phyloP scores from a whole-genome alignment of 2,888 invertebrate genomes.

The Synanthedon andrenaeformis region DNA sequence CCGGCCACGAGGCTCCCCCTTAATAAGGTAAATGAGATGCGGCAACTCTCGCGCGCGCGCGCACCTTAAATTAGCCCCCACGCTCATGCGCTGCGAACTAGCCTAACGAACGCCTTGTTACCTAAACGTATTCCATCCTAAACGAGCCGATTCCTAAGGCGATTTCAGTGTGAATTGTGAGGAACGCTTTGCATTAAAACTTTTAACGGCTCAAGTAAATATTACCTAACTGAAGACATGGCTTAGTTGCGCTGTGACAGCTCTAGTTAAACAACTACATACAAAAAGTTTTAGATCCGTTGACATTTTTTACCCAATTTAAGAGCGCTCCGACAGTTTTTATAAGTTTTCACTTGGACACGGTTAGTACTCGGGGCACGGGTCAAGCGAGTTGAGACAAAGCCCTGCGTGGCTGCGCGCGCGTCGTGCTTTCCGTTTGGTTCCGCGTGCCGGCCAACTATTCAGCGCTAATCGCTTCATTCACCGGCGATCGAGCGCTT shows the following conservation, averaged over 20 bases:
- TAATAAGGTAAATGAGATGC: constrained; percentile 63
- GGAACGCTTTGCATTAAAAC: constrained; percentile 18
- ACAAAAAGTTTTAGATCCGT: constrained; percentile 5
- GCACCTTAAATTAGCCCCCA: constrained; percentile 39
- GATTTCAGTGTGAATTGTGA: background rate
- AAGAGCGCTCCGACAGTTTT: constrained; percentile 38
- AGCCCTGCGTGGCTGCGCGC: constrained; percentile 39
- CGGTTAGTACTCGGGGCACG: constrained; percentile 61
- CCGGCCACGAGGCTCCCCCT: constrained; percentile 35
- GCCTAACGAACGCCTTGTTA: constrained; percentile 49
- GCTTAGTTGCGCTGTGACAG: too few species aligned
- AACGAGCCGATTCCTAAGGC: constrained; percentile 18
- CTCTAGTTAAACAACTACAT: too few species aligned
- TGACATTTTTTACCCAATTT: constrained; percentile 52
- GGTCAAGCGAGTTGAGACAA: constrained; percentile 66
- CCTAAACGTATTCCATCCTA: constrained; percentile 31
- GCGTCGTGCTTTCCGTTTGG: constrained; percentile 51
- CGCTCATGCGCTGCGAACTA: constrained; percentile 15
- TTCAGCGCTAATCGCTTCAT: constrained; percentile 69
- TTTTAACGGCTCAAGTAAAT: background rate
- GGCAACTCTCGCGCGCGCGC: constrained; percentile 18
- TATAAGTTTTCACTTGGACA: constrained; percentile 39
- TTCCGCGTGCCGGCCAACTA: constrained; percentile 58
- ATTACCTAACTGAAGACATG: background rate
- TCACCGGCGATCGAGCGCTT: constrained; percentile 51